Conservation (phyloP, 1,140 invertebrate species). For the Diabrotica virgifera region DNA sequence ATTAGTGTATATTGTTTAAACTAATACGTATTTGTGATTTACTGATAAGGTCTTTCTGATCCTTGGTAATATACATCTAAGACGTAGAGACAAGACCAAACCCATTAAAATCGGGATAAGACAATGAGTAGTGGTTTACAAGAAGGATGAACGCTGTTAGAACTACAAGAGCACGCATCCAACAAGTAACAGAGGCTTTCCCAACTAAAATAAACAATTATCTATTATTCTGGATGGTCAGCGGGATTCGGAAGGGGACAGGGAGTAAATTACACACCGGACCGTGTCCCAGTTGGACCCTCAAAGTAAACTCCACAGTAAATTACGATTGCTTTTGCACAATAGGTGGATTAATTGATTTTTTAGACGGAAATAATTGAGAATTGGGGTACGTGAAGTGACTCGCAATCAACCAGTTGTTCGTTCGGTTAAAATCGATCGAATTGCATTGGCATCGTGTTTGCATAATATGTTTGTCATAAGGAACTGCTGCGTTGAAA, state of each 20-base stretch:
- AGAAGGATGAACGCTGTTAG: constrained; percentile 24
- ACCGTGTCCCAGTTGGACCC: not conserved
- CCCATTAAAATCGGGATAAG: constrained; percentile 28
- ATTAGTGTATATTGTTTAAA: not conserved
- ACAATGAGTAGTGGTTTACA: constrained; percentile 29
- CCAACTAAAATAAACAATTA: constrained; percentile 3
- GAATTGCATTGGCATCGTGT: no score
- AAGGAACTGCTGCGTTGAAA: no score
- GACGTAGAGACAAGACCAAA: constrained; percentile 18
- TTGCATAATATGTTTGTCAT: no score
- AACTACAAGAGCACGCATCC: not conserved
- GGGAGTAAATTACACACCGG: not conserved
- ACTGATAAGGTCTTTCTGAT: constrained; percentile 10
- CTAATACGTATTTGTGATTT: not conserved
- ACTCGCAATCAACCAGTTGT: constrained; percentile 1
- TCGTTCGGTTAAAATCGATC: not conserved
- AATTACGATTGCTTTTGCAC: constrained; percentile 2
- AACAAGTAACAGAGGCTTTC: not conserved
- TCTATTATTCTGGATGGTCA: constrained; percentile 2
- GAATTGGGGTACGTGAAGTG: not conserved
- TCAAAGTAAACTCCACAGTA: not conserved
- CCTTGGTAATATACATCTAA: constrained; percentile 2
- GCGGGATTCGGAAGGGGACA: not conserved
- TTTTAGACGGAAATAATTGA: constrained; percentile 1
- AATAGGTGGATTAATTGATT: constrained; percentile 2